Evolutionary conservation across 1,140 invertebrate genomes (phyloP), one percentile per base, ranked within the genome.

Genomic region (Epicauta chinensis): DNA sequence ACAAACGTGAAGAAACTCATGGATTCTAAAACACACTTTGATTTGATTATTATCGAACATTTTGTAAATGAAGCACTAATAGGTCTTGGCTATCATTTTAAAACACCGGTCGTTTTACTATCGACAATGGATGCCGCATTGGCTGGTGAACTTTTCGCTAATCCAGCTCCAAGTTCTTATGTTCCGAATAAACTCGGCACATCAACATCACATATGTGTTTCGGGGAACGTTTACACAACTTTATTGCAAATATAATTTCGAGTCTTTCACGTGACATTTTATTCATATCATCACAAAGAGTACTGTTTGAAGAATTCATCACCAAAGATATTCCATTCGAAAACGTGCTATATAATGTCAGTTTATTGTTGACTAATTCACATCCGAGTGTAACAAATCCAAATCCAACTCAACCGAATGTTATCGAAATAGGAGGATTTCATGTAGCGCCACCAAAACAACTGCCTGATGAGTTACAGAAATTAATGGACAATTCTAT

Each of bases 401-500:
- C 59, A 64, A 65, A 36, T 68, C 72, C 61, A 62, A 67, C 60
- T 64, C 68, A 69, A 6, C 74, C 75, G 11, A 70, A 68, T 32
- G 69, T 73, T 39, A 56, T 70, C 17, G 73, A 74, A 56, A 68
- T 73, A n/a, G 61, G 61, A 7, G 58, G 61, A 30, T 51, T 54
- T 50, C 58, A 60, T 48, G 66, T 77, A 14, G 68, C 61, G 54
- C 16, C 23, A 40, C 35, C 67, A 5, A 60, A 72, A 44, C 53
- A 44, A 12, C 60, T 77, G 15, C 68, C 73, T 39, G 56, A 72
- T 71, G 68, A 77, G 51, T 51, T 78, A n/a, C 63, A 73, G 58
- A 43, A 59, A 4, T 58, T 73, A 23, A 50, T 78, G 50, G 73
- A 76, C 50, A 64, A 69, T 7, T 63, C 73, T 2, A 37, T 73